A percentile compares a stretch with the other conserved stretches of the same genome.
Evolutionary conservation across 2,113 vertebrate genomes (phyloP).

Genomic region (Clarias macrocephalus): DNA sequence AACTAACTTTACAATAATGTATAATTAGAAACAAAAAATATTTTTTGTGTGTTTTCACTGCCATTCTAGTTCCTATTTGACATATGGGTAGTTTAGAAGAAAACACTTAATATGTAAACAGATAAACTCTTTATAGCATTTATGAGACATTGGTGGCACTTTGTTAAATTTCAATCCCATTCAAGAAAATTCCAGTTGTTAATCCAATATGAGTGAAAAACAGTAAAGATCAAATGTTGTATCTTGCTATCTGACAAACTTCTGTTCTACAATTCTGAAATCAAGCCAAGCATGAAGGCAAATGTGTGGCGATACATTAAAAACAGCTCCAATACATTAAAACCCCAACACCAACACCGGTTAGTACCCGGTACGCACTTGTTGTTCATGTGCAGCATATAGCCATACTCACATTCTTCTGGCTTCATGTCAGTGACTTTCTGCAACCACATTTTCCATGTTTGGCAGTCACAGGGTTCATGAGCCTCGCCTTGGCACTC

Average conservation of each 20-base stretch:
- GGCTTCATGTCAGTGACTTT: conserved; percentile 96
- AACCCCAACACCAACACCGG: background rate
- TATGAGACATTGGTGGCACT: background rate
- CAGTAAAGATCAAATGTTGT: background rate
- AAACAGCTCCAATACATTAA: background rate
- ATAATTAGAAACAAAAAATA: background rate
- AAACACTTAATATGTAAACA: background rate
- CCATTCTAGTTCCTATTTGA: background rate
- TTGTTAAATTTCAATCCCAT: background rate
- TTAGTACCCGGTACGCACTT: background rate
- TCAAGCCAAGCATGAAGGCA: background rate
- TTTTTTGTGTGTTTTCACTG: background rate
- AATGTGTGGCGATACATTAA: background rate
- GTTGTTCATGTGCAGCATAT: background rate
- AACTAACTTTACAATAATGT: background rate
- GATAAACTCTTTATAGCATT: too few relatives aligned
- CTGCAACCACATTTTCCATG: conserved; percentile 95
- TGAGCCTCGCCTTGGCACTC: conserved; percentile 96
- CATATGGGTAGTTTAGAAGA: background rate
- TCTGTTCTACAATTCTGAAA: background rate
- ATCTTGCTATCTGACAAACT: background rate
- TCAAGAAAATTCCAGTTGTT: background rate
- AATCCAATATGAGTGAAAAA: background rate
- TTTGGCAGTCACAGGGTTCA: conserved; percentile 95
- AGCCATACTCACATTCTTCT: conserved; percentile 84